Evolutionary conservation across 2,888 invertebrate species (phyloP), one percentile per base, ranked within the genome.

Genomic region (Xanthorhoe spadicearia): DNA sequence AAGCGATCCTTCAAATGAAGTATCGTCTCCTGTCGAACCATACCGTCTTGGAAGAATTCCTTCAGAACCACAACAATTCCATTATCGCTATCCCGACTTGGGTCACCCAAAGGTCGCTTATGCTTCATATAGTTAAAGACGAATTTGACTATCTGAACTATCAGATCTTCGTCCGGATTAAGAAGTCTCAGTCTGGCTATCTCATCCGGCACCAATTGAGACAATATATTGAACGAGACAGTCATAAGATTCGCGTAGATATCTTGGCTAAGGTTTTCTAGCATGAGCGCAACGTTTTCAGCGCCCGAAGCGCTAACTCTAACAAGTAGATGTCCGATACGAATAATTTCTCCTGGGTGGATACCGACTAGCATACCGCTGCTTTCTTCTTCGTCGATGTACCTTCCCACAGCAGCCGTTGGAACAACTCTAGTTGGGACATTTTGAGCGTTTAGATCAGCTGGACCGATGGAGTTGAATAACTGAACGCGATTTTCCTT

Each of bases 1-100:
- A 93, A 74, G 3, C 82, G 77, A 51, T 86, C 80, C 69, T 88
- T 92, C 70, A 93, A 76, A 55, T 72, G 43, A 58, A 90, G 61
- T 58, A 93, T 87, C 0, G 89, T 89, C 0, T 88, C 88, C 64
- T 86, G 84, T 6, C 86, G 81, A 4, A 93, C 80, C 0, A 80
- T 72, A 0, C 93, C 93, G 17, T 93, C 88, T 74, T 90, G 89
- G 77, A 93, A 93, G 72, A 93, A 93, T 68, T 91, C 89, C 67
- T 85, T 88, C 8, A 93, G 64, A 0, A 91, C 82, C 13, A 87
- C 76, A 0, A 85, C 64, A n/a, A 93, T 88, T 2, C 87, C 84
- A 38, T 88, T 88, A 61, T 93, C 93, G 0, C 74, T 77, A 0
- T 87, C 80, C 0, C 75, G 67, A 63, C 81, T 79, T 0, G 84